phyloP scores from a whole-genome alignment of 2,888 invertebrate species.

The Cephus runcator region DNA sequence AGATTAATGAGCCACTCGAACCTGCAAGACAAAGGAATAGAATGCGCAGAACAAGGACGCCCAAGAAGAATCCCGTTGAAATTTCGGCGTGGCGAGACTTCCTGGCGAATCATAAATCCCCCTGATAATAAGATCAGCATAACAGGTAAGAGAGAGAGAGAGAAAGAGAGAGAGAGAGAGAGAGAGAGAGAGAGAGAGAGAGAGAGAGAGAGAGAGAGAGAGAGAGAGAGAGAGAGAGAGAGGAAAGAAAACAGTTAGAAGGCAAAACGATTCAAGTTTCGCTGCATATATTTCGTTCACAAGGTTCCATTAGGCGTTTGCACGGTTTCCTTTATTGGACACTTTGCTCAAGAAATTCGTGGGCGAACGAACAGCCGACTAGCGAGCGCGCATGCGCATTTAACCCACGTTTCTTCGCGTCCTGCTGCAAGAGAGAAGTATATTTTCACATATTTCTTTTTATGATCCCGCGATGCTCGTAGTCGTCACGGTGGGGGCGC shows the following conservation, averaged over 20 bases:
- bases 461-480: neutral
- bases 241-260: neutral
- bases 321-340: neutral
- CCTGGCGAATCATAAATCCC: neutral
- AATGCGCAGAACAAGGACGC: neutral
- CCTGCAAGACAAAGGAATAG: neutral
- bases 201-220: neutral
- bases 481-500: neutral
- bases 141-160: neutral
- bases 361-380: neutral
- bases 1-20: neutral
- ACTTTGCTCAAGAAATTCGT: neutral
- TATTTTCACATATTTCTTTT: neutral
- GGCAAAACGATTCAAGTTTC: neutral
- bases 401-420: neutral
- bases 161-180: neutral
- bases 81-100: neutral
- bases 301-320: neutral
- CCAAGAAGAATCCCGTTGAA: neutral
- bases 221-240: neutral
- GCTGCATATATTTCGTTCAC: neutral
- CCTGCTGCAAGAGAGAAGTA: neutral
- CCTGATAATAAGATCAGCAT: neutral
- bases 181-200: neutral
- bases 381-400: neutral